A percentile compares a stretch with the other conserved stretches of the same genome.
Conservation (phyloP, 92 coral and sea anemone genomes). For the Palythoa heliodiscus region DNA sequence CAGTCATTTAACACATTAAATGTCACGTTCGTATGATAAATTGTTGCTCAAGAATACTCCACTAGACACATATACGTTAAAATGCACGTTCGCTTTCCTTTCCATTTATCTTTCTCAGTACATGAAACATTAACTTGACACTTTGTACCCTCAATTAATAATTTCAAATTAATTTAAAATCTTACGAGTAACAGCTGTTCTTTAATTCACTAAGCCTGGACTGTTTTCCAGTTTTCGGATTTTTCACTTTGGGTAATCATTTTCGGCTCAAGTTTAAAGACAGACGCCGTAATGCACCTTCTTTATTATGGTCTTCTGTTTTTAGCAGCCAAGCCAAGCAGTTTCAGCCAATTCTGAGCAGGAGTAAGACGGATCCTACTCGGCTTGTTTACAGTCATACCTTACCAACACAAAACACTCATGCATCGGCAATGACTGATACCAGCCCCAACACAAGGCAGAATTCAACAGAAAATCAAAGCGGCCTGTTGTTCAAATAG, state of each 20-base stretch:
- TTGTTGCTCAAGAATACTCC: background rate
- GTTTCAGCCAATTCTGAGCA: too few species aligned
- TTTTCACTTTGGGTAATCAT: background rate
- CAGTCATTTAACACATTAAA: background rate
- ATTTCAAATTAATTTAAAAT: background rate
- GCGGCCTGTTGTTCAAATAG: too few species aligned
- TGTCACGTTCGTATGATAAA: background rate
- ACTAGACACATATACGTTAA: background rate
- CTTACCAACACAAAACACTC: too few species aligned
- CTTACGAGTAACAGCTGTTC: background rate
- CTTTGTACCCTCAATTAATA: background rate
- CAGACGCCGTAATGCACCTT: too few species aligned
- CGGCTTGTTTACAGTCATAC: too few species aligned
- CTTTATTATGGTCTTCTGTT: too few species aligned
- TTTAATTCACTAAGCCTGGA: background rate
- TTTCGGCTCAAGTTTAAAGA: too few species aligned
- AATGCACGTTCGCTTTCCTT: background rate
- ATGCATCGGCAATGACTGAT: too few species aligned
- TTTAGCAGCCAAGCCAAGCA: too few species aligned
- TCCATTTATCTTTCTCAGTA: background rate
- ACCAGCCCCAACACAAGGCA: too few species aligned
- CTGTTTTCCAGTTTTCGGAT: background rate
- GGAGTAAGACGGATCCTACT: too few species aligned
- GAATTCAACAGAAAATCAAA: too few species aligned
- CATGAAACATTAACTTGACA: background rate